Evolutionary conservation across 2,113 vertebrate species (phyloP).

Genomic region (Microcebus jonahi): DNA sequence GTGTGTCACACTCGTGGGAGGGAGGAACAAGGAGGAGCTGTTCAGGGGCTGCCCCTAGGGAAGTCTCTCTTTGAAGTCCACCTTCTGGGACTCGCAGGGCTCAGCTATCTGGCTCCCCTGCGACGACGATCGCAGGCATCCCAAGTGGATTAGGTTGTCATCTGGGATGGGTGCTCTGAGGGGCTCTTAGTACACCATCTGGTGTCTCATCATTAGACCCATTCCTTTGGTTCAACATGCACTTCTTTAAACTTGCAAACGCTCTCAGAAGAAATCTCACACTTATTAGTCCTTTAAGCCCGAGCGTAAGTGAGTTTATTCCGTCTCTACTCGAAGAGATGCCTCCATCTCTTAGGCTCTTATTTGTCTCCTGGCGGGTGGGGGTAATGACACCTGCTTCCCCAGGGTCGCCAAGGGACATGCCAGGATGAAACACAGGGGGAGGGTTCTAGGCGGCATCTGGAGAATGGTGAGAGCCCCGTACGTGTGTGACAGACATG

Average conservation of each 20-base stretch:
- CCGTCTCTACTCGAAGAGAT: neutral
- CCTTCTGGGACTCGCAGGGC: neutral
- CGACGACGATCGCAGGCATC: rapidly evolving
- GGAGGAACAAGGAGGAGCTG: neutral
- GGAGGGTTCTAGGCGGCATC: rapidly evolving
- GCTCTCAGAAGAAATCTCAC: neutral
- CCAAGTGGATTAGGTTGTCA: neutral
- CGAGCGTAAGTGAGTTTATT: neutral
- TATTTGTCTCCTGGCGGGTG: neutral
- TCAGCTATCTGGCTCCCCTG: neutral
- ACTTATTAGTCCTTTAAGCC: neutral
- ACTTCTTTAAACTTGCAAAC: neutral
- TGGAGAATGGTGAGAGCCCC: rapidly evolving
- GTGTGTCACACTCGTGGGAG: neutral
- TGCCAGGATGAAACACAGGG: rapidly evolving
- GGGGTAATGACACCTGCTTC: rapidly evolving
- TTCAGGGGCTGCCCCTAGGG: no score
- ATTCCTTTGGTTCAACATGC: neutral
- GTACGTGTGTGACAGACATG: rapidly evolving
- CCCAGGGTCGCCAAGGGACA: no score
- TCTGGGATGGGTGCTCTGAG: neutral
- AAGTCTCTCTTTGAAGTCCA: neutral
- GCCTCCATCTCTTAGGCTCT: neutral
- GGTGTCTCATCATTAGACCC: neutral
- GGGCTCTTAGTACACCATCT: neutral